Evolutionary conservation across 2,888 invertebrate genomes (phyloP), one percentile per base, ranked within the genome.

Genomic region (Heliconius ethilla): DNA sequence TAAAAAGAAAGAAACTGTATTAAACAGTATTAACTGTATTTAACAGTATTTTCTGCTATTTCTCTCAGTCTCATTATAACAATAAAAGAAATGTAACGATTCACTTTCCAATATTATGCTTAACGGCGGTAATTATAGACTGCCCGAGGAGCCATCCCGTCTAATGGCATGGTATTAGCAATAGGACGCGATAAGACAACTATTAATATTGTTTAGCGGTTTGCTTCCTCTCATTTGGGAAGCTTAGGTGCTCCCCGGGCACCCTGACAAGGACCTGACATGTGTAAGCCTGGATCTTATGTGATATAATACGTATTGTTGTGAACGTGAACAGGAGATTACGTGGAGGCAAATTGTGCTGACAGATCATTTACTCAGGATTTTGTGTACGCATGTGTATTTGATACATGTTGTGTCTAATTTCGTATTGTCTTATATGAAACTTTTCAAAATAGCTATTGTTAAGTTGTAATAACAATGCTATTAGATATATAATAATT

Each of bases 201-300:
- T 82, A 83, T 84, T 85, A 84, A 84, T 84, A 83, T 83, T 84
- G 84, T 85, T 85, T 84, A 85, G 82, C 81, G 83, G 80, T 70
- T 70, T 65, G 76, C 80, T 62, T 55, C 76, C 76, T 78, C 82
- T 79, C 82, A 82, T 84, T 81, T 77, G 79, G 76, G 76, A 76
- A 78, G 80, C 81, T 81, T 81, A 80, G 79, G 37, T 72, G 66
- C 67, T 66, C 77, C 73, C 22, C 29, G 73, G 73, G 77, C 77
- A 29, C 59, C 27, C 79, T 74, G 76, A 79, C 70, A 77, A 77
- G 74, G 75, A 77, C 77, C 63, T 79, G 79, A 79, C 79, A 65
- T 40, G 29, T 55, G 70, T 75, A 79, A 79, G 79, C 79, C 77
- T 74, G 27, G 79, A 66, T 73, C 77, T 74, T 62, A 73, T 22